A percentile compares a stretch with the other conserved stretches of the same genome.
These are phyloP conservation scores for Poecilia wingei DNA, from an alignment of 2,797 vertebrate genomes.

Conservation along the genomic window DNA sequence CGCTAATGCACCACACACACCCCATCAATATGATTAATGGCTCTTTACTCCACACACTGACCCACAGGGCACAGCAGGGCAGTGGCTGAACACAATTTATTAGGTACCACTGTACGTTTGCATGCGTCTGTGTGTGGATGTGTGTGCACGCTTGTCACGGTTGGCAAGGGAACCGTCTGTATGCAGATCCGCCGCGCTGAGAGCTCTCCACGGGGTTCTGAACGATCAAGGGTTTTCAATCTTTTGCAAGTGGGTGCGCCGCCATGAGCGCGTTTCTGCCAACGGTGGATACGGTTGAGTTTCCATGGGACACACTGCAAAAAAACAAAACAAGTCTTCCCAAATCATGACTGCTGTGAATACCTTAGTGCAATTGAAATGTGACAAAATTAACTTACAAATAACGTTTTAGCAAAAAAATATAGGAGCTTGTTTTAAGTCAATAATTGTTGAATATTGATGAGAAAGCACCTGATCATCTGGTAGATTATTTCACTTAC, in stretches of 20 bases:
- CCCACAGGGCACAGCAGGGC: slow-evolving; percentile 67
- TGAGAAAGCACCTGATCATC: too few species aligned
- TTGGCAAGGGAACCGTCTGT: slow-evolving; percentile 24
- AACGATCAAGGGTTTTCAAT: slow-evolving; percentile 52
- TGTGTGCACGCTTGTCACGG: slow-evolving; percentile 19
- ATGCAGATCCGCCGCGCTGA: slow-evolving; percentile 42
- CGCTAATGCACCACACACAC: slow-evolving; percentile 34
- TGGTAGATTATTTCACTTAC: too few species aligned
- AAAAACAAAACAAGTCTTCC: too few species aligned
- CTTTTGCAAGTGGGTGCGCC: slow-evolving; percentile 12
- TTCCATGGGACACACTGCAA: slow-evolving; percentile 53
- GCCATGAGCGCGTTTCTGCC: neutral
- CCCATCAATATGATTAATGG: slow-evolving; percentile 73
- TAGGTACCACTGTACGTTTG: slow-evolving; percentile 50
- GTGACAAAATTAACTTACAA: too few species aligned
- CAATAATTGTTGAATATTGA: too few species aligned
- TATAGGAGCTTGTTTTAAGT: too few species aligned
- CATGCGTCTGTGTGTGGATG: slow-evolving; percentile 30
- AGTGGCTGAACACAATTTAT: slow-evolving; percentile 74
- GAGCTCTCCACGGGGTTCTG: slow-evolving; percentile 35
- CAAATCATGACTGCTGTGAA: too few species aligned
- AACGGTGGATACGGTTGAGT: slow-evolving; percentile 33
- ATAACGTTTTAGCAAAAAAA: too few species aligned
- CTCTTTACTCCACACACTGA: slow-evolving; percentile 65
- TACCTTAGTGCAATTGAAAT: too few species aligned